Conservation (phyloP, 2,797 vertebrate genomes). For the Rhinichthys osculus region DNA sequence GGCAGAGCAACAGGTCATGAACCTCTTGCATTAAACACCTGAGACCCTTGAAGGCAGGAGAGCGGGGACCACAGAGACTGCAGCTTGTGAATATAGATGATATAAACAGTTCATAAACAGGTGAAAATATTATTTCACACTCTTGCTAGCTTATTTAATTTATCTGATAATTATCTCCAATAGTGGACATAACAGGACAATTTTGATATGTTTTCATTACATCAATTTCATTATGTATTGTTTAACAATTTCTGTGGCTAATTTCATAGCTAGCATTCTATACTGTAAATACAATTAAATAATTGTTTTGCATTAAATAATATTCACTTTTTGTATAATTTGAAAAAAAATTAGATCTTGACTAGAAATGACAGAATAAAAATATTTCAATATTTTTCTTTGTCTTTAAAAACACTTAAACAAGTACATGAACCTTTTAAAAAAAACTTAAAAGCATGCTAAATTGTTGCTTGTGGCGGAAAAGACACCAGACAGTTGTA, state of each 20-base stretch:
- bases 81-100: not conserved
- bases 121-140: not conserved
- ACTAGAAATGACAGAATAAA: too few relatives aligned
- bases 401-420: not conserved
- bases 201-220: not conserved
- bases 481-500: not conserved
- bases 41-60: not conserved
- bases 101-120: not conserved
- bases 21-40: not conserved
- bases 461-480: not conserved
- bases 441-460: not conserved
- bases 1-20: not conserved
- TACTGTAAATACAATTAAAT: not conserved
- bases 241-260: not conserved
- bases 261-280: not conserved
- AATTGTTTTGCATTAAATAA: not conserved
- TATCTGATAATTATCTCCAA: not conserved
- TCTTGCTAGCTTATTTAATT: not conserved
- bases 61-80: not conserved
- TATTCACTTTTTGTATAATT: not conserved
- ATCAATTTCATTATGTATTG: not conserved
- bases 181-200: not conserved
- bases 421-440: not conserved
- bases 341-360: too few relatives aligned
- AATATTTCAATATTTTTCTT: too few relatives aligned